Evolutionary conservation across 2,113 vertebrate genomes (phyloP), one percentile per base, ranked within the genome.

Genomic region (Mungos mungo): DNA sequence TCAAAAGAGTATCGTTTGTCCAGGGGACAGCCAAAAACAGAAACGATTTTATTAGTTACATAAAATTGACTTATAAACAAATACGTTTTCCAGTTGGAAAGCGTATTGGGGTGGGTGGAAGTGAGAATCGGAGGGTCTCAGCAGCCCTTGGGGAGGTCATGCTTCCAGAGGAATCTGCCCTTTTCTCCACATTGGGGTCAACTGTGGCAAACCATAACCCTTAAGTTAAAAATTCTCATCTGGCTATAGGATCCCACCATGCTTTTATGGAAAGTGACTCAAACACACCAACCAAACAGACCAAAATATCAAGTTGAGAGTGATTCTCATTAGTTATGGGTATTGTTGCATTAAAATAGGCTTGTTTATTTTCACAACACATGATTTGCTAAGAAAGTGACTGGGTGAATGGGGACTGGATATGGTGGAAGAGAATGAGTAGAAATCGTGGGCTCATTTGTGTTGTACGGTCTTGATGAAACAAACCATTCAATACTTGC

Each of bases 401-500:
- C 50, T 74, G 84, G 69, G 77, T 87, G 74, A 25, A 0, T 2
- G 69, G 69, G 60, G 76, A 33, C 12, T 68, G 41, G 74, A 33
- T 4, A 9, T 23, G 54, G 1, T 21, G 87, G 90, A 80, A 29
- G 29, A 93, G 74, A 54, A 89, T 77, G 93, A 95, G 85, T 19
- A 76, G 90, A 95, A 86, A 11, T 47, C 52, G 7, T 84, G 52
- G 85, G 45, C 74, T 93, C 77, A 16, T 63, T 71, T 81, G 45
- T 72, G 80, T 52, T 79, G 85, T 71, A 31, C 83, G 65, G 47
- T 81, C 96, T 91, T 96, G 98, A 98, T 97, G 98, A 98, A 98
- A 98, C 98, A 98, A 96, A 90, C 98, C 97, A 97, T 94, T 97
- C 97, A 65, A 29, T 90, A 97, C 92, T 81, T 97, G 98, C 98